phyloP scores from a whole-genome alignment of 2,797 vertebrate species.

The Leucoraja ocellata region DNA sequence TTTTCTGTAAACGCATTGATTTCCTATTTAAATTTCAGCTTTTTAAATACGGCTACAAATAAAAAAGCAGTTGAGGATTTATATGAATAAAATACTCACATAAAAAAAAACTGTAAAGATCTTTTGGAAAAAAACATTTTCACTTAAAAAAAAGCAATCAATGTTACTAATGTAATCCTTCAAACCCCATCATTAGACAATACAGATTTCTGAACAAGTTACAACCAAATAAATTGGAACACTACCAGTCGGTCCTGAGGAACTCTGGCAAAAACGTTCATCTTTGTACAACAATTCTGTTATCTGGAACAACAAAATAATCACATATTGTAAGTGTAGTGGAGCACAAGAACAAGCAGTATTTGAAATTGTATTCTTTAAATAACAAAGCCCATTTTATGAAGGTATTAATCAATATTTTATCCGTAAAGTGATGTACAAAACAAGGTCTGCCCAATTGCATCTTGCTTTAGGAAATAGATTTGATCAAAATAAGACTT shows the following conservation, averaged over 20 bases:
- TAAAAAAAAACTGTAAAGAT: constrained; percentile 44
- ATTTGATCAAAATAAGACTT: background rate
- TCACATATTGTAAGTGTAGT: constrained; percentile 54
- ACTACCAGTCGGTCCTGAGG: constrained; percentile 63
- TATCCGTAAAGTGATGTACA: constrained; percentile 21
- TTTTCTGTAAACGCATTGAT: background rate
- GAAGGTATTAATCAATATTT: constrained; percentile 59
- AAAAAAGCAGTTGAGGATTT: background rate
- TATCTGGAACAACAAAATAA: constrained; percentile 75
- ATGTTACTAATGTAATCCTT: constrained; percentile 58
- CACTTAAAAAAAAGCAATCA: constrained; percentile 63
- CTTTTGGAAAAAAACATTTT: constrained; percentile 56
- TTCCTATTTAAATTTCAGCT: background rate
- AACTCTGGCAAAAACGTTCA: constrained; percentile 60
- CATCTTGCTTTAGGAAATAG: background rate
- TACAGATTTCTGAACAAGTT: constrained; percentile 66
- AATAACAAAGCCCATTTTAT: constrained; percentile 59
- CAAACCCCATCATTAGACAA: constrained; percentile 60
- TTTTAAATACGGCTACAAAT: background rate
- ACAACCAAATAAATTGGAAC: constrained; percentile 69
- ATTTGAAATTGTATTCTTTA: constrained; percentile 65
- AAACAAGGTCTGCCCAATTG: background rate
- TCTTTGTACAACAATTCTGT: constrained; percentile 77
- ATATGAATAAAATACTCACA: background rate
- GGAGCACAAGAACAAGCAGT: constrained; percentile 56